Evolutionary conservation across 2,113 vertebrate species (phyloP).

Genomic region (Apaloderma vittatum): DNA sequence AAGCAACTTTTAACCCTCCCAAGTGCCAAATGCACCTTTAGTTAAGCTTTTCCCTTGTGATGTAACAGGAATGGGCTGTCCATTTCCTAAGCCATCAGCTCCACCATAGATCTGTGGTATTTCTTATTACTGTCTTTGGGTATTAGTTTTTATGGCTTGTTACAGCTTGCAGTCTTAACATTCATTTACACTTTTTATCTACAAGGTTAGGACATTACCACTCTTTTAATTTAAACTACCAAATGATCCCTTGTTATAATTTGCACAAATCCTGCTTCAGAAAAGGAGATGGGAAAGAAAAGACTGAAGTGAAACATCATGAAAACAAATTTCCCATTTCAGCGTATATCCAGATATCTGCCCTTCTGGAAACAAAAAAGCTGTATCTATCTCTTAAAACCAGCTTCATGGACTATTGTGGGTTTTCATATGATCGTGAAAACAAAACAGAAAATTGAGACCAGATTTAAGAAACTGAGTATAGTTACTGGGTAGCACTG

Average conservation of each 20-base stretch:
- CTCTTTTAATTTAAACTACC: background rate
- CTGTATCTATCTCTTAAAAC: background rate
- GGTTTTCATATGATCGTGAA: background rate
- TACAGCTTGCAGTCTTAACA: background rate
- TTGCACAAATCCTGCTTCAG: background rate
- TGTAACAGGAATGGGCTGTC: background rate
- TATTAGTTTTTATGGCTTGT: background rate
- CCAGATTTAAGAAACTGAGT: background rate
- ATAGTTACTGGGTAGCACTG: background rate
- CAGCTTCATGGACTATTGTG: background rate
- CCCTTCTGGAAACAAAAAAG: background rate
- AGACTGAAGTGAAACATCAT: background rate
- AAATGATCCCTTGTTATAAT: background rate
- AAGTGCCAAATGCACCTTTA: background rate
- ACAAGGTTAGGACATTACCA: background rate
- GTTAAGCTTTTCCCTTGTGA: background rate
- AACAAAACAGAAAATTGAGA: background rate
- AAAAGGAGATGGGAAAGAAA: background rate
- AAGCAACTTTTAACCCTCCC: background rate
- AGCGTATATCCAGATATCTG: background rate
- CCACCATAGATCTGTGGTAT: background rate
- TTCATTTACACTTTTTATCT: background rate
- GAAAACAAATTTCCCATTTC: background rate
- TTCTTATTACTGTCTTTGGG: background rate
- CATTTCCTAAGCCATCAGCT: background rate